Base-by-base conservation (phyloP, 1,140 invertebrate species). In the Nymphalis io region DNA sequence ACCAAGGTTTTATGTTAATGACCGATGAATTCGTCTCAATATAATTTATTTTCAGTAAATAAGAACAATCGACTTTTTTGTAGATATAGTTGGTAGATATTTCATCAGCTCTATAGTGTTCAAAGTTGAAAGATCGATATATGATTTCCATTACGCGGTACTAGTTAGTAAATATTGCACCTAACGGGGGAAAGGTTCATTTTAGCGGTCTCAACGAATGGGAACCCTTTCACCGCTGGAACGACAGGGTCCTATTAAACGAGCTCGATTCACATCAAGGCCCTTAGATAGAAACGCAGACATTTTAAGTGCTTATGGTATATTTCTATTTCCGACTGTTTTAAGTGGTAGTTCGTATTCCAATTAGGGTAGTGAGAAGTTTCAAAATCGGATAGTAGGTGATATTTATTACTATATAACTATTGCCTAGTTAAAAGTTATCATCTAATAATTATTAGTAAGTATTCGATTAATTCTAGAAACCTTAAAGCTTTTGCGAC, bases 171-270 rank as follows among this genome's bases (percentile, higher is more conserved):
- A 11, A 51, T 51, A 16, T 3, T 51, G 8, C 23, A 33, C 40
- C 42, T 61, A 18, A 33, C 12, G 60, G 48, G 60, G 23, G 60
- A 61, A 46, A 61, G 60, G 60, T 44, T 61, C 42, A 27, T 48
- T 61, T 61, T 46, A 61, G 60, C 44, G 46, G 42, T 60, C 40
- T 61, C 46, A 21, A 33, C 60, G 42, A 33, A 38, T 33, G 46
- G n/a, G 18, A 18, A 16, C 40, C 42, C 60, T 61, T 46, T 61
- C 60, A 48, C 42, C 60, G 60, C 40, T 16, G 46, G 46, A 48
- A 61, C 39, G 42, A n/a, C 40, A n/a, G 60, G 27, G 42, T 48
- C 46, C 60, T 46, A 61, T 61, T 61, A 46, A 61, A 48, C 42
- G 42, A 27, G 42, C 11, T 46, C 42, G 60, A 61, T 61, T 61